These are phyloP conservation scores for Synchiropus splendidus DNA, from an alignment of 2,113 vertebrate genomes.

Conservation along the genomic window DNA sequence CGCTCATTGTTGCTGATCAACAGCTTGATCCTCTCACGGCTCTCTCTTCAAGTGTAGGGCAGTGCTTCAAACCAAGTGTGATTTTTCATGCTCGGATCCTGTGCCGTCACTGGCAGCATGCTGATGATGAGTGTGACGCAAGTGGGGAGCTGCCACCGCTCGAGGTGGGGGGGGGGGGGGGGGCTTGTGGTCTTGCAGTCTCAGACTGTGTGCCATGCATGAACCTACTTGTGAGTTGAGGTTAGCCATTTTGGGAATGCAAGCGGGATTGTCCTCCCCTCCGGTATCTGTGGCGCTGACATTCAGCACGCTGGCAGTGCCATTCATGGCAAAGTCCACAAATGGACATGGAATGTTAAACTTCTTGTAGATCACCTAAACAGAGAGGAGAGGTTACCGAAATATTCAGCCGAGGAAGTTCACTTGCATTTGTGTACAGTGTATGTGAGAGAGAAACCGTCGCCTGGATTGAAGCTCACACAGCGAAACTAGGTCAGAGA, in stretches of 20 bases:
- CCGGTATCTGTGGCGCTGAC: constrained; percentile 35
- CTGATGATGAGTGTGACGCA: constrained; percentile 28
- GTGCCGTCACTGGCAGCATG: constrained; percentile 35
- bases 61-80: constrained; percentile 31
- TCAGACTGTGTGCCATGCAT: constrained; percentile 16
- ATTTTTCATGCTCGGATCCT: constrained; percentile 38
- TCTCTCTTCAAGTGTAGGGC: constrained; percentile 4
- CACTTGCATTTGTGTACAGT: constrained; percentile 6
- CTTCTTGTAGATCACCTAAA: constrained; percentile 96
- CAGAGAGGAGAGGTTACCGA: constrained; percentile 5
- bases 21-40: constrained; percentile 8
- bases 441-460: constrained; percentile 11
- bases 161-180: constrained; percentile 13
- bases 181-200: constrained; percentile 22
- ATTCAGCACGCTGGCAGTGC: constrained; percentile 46
- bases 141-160: constrained; percentile 23
- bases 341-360: constrained; percentile 86
- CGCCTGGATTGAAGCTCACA: constrained; percentile 45
- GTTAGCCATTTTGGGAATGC: constrained; percentile 78
- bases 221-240: constrained; percentile 82
- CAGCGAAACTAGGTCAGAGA: constrained; percentile 57
- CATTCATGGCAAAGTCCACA: constrained; percentile 54
- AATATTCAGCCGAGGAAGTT: constrained; percentile 9
- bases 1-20: constrained; percentile 1
- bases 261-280: constrained; percentile 49